Percentiles rank a stretch among this genome's conserved stretches.
Evolutionary conservation across 1,140 invertebrate species (phyloP).

Genomic region (Andricus grossulariae): DNA sequence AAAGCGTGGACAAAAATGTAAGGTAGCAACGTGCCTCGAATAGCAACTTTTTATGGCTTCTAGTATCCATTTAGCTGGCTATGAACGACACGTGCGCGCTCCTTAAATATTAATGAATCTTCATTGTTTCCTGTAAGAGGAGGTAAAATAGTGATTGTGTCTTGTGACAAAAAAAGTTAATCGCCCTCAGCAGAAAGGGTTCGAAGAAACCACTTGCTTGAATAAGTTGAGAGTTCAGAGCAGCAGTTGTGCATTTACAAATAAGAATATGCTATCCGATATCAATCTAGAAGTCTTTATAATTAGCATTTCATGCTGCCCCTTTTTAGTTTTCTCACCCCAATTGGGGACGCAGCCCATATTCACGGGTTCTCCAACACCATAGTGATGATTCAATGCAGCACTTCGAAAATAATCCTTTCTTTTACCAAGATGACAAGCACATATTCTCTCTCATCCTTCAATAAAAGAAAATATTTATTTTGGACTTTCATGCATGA

Average conservation of each 20-base stretch:
- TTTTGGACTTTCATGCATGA: not conserved
- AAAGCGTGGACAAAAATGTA: slow-evolving; percentile 21
- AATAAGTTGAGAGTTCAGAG: slow-evolving; percentile 1
- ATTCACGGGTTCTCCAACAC: not conserved
- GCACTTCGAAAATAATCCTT: slow-evolving; percentile 6
- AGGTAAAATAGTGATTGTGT: slow-evolving; percentile 11
- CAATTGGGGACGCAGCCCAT: no score
- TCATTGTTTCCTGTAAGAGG: slow-evolving; percentile 18
- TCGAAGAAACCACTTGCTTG: slow-evolving; percentile 27
- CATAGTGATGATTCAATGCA: slow-evolving; percentile 3
- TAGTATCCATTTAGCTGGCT: slow-evolving; percentile 20
- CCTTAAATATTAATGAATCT: slow-evolving; percentile 29
- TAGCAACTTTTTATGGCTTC: slow-evolving; percentile 19
- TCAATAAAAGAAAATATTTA: not conserved
- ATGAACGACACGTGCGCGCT: slow-evolving; percentile 20
- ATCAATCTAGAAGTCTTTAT: not conserved
- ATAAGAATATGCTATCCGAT: slow-evolving; percentile 10
- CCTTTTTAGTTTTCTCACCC: slow-evolving; percentile 1
- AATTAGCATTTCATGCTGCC: slow-evolving; percentile 21
- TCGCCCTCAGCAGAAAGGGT: slow-evolving; percentile 4
- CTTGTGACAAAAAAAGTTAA: slow-evolving; percentile 12
- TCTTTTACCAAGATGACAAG: slow-evolving; percentile 4
- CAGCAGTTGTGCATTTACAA: slow-evolving; percentile 21
- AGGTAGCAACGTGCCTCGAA: slow-evolving; percentile 17
- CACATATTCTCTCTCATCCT: not conserved